Evolutionary conservation across 2,888 invertebrate genomes (phyloP), one percentile per base, ranked within the genome.

Genomic region (Microctonus aethiopoides): DNA sequence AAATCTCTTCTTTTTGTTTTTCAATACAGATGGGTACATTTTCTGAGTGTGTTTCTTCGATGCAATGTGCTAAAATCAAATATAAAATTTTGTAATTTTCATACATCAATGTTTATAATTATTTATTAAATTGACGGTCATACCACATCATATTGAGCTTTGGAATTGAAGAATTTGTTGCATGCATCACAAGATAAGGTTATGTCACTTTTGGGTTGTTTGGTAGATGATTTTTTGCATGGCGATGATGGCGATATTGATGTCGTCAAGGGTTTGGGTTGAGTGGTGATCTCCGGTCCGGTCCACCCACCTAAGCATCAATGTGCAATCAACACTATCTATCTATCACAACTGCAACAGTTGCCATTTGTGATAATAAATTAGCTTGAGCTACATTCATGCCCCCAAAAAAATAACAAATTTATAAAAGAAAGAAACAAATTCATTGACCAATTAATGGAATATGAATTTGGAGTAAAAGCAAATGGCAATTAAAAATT

Each of bases 321-420:
- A 86, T 86, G 86, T 85, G 80, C 80, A 83, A 87, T 87, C 87
- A 87, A 87, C 83, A 86, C 87, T 87, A 87, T 87, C 87, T 87
- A 87, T 87, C 80, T 87, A 87, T 87, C 87, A 86, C 87, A 86
- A 81, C 81, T 80, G 81, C 80, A 74, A 66, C 70, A 67, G 78
- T 76, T 79, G 79, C 81, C 72, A 77, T 78, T 74, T 83, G 85
- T 85, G 86, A 86, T 86, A 85, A 85, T 85, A 85, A 85, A 86
- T 86, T 77, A 86, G 85, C 85, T 86, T 86, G 85, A 86, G 81
- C 86, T 86, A 86, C 84, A 85, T 86, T 82, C 82, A 86, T 85
- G 86, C 86, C 80, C 84, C 79, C 83, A 81, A 79, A 78, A 74
- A 78, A 76, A 77, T 76, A 72, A 78, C 46, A 78, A 75, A 78